Base-by-base conservation (phyloP, 2,113 vertebrate species). In the Pteruthius melanotis region DNA sequence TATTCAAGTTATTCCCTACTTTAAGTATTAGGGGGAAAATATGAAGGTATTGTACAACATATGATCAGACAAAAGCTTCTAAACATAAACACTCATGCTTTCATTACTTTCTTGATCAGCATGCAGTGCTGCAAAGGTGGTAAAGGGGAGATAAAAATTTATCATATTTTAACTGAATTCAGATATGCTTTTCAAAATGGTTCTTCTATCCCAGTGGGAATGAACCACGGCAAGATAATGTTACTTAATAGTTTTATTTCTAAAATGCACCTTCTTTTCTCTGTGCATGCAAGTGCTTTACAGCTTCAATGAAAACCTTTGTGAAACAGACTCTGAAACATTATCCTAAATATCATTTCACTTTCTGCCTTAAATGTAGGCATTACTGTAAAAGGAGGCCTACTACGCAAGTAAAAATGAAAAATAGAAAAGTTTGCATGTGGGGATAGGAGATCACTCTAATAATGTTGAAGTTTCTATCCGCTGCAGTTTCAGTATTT, bases 211-310 rank as follows among this genome's bases (percentile, higher is more conserved):
- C 93, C 90, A 89, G n/a, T 78, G 92, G 93, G 88, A 95, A 94
- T 76, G 61, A 96, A 90, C 94, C 56, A 90, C 76, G 79, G 92
- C 89, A 95, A 94, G 94, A 92, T 94, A 93, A 96, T 96, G 80
- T 90, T 92, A 92, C 90, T 96, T 96, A 95, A 96, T 97, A 93
- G 85, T 93, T 96, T 96, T 93, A 84, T 96, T 95, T 94, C 92
- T 90, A 81, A 96, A 96, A 96, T 69, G 92, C 44, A 74, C 93
- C 88, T 93, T 93, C 79, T 92, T 92, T 93, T 81, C n/a, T 68
- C 52, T 75, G 28, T 80, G 83, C 72, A 37, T 81, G 49, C 83
- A 92, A 93, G 72, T 94, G 76, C 83, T 96, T 97, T 96, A 92
- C 56, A 90, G 79, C 92, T 96, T 83, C 94, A 92, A 89, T 96